Base-by-base conservation (phyloP, 30 jellyfish, hydroid and myxozoan genomes). In the Turritopsis dohrnii region DNA sequence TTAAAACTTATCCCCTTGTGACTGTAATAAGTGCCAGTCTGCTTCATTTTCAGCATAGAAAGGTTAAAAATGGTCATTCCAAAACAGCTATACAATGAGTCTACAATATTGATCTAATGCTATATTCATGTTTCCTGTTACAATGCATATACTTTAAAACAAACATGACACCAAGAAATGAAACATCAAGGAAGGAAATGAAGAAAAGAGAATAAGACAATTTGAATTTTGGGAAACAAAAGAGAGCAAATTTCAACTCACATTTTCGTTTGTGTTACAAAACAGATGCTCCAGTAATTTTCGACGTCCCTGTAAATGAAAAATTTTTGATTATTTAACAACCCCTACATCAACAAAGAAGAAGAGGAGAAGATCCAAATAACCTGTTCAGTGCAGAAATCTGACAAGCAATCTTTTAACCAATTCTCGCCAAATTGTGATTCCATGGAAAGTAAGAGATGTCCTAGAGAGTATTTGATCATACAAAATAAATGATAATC, bases 301-400 rank as follows among this genome's bases (percentile, higher is more conserved):
- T 41, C 60, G 5, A 41, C 60, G 60, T 41, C 60, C 60, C 60
- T 41, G 60, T 3, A 41, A 41, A 13, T 41, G 9, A 13, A 41
- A 41, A 41, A 41, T 13, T 3, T 5, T 41, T 41, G 60, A 41
- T 41, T 41, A 41, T n/a, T n/a, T n/a, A 41, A 41, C 13, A 5
- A 13, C 13, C 60, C 5, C 5, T 3, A 41, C 60, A 3, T 41
- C 60, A 41, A 41, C 5, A 41, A 41, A 41, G 13, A 41, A 41
- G 60, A 41, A 41, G 13, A 41, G 13, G 13, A 41, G 13, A 13
- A 69, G 19, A 28, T 18, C 1, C 0, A 18, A 76, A 83, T 25
- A 75, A 91, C 97, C 71, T 90, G 91, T 72, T 71, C 88, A 21
- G 83, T 74, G 77, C 97, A 91, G 80, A 80, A 83, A 81, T 91